phyloP scores from a whole-genome alignment of 1,140 invertebrate species.

The Cepaea nemoralis region DNA sequence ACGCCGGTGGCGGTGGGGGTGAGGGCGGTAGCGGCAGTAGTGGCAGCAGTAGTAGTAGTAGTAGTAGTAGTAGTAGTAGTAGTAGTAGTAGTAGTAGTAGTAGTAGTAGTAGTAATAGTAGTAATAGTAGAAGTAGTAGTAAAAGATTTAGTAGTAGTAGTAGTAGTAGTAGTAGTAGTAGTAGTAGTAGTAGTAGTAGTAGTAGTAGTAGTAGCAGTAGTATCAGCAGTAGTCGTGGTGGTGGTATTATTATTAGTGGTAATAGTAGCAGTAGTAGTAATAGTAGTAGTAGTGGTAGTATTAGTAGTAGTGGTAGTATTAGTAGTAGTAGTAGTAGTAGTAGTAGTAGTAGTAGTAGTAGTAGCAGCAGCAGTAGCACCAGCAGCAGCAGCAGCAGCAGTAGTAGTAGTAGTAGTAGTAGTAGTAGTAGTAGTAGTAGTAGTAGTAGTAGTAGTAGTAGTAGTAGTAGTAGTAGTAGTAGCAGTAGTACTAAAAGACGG shows the following conservation, averaged over 20 bases:
- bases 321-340: no score
- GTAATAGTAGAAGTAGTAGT: neutral
- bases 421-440: slow-evolving; percentile 25
- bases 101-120: slow-evolving; percentile 8
- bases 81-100: slow-evolving; percentile 12
- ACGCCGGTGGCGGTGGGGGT: no score
- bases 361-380: no score
- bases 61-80: slow-evolving; percentile 17
- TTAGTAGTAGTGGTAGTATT: no score
- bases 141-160: no score
- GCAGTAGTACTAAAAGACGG: slow-evolving; percentile 27
- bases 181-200: neutral
- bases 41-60: neutral
- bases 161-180: neutral
- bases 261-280: slow-evolving; percentile 1
- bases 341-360: slow-evolving; percentile 25
- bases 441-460: slow-evolving; percentile 1
- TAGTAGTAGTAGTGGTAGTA: no score
- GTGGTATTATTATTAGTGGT: no score
- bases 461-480: slow-evolving; percentile 32
- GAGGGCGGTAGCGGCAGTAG: neutral
- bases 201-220: no score
- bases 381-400: slow-evolving; percentile 1
- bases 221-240: no score
- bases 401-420: slow-evolving; percentile 25